A percentile compares a stretch with the other conserved stretches of the same genome.
Conservation (phyloP, 1,140 invertebrate genomes). For the Planococcus citri region DNA sequence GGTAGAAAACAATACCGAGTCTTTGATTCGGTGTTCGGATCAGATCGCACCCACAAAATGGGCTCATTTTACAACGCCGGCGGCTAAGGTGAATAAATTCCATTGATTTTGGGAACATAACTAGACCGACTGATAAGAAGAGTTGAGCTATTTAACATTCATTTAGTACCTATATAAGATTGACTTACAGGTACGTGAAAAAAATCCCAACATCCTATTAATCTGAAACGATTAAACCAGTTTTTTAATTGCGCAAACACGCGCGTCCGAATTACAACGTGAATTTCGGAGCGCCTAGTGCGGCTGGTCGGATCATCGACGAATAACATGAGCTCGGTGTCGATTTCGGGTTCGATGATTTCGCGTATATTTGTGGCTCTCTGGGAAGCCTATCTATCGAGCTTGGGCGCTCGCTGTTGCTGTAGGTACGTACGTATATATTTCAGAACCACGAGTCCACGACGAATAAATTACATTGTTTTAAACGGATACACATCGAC, state of each 20-base stretch:
- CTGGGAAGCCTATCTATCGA: too few relatives aligned
- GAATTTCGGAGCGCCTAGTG: background rate
- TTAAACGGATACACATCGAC: background rate
- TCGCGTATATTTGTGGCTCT: background rate
- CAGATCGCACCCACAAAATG: too few relatives aligned
- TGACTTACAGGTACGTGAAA: background rate
- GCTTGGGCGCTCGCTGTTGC: too few relatives aligned
- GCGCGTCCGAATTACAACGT: background rate
- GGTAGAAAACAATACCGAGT: too few relatives aligned
- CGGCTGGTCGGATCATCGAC: background rate
- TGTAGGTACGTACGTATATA: too few relatives aligned
- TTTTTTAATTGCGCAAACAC: slow-evolving; percentile 3
- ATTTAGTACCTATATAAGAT: background rate
- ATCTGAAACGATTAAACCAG: background rate
- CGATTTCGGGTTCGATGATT: too few relatives aligned
- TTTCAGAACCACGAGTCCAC: too few relatives aligned
- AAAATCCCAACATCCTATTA: background rate
- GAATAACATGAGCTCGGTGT: background rate
- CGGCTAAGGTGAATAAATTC: too few relatives aligned
- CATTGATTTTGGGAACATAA: background rate
- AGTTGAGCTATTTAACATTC: background rate
- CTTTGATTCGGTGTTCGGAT: too few relatives aligned
- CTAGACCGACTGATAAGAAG: background rate
- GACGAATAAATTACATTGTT: slow-evolving; percentile 1
- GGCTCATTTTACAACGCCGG: too few relatives aligned